Percentiles rank a stretch among this genome's conserved stretches.
These are phyloP conservation scores for Chaenogobius annularis DNA, from an alignment of 2,113 vertebrate species.

Conservation along the genomic window DNA sequence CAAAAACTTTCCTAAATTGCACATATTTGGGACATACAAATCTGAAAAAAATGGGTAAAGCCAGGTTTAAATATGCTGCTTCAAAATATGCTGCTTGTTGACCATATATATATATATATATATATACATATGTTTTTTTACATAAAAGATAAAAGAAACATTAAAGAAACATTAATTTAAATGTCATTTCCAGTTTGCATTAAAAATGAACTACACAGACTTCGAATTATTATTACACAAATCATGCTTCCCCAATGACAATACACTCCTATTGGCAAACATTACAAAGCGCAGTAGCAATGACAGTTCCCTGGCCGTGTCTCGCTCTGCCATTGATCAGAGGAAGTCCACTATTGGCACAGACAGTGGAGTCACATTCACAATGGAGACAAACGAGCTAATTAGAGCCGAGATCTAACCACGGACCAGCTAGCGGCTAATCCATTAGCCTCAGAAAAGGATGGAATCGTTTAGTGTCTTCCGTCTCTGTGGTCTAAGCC, in stretches of 20 bases:
- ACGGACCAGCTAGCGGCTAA: slow-evolving; percentile 7
- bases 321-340: slow-evolving; percentile 13
- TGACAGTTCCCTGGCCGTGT: slow-evolving; percentile 12
- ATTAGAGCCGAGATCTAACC: slow-evolving; percentile 21
- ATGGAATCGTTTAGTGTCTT: slow-evolving; percentile 12
- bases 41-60: no score
- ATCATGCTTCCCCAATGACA: background rate
- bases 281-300: background rate
- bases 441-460: background rate
- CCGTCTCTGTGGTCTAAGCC: background rate
- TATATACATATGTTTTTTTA: no score
- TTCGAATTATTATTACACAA: background rate
- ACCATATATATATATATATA: no score
- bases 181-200: no score
- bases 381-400: slow-evolving; percentile 32
- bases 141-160: no score
- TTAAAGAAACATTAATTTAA: no score
- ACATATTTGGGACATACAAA: no score
- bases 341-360: slow-evolving; percentile 11
- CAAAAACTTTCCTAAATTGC: no score
- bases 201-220: background rate
- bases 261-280: slow-evolving; percentile 4
- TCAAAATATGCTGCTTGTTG: no score
- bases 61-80: no score
- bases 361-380: slow-evolving; percentile 19